Conservation (phyloP, 2,797 vertebrate species). For the Typhlichthys subterraneus region DNA sequence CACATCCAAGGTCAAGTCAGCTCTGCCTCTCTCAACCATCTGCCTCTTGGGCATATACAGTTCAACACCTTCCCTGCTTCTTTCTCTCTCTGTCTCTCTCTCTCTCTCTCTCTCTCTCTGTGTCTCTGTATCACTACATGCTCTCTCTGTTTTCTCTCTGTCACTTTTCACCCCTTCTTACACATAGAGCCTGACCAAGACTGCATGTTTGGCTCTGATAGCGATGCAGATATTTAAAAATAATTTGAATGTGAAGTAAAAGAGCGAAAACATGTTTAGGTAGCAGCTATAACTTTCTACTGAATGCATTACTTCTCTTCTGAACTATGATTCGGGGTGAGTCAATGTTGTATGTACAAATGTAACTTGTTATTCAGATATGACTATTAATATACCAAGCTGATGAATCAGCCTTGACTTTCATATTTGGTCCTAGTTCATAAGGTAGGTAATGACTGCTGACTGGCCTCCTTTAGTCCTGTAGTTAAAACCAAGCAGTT, state of each 20-base stretch:
- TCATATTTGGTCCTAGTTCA: background rate
- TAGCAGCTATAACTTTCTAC: no score
- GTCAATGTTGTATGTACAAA: no score
- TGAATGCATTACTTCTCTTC: no score
- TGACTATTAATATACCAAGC: background rate
- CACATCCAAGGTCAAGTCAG: slow-evolving; percentile 56
- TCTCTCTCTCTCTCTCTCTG: slow-evolving; percentile 17
- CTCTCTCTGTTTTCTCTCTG: background rate
- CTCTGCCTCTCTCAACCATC: slow-evolving; percentile 38
- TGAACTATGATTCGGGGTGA: no score
- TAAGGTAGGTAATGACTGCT: slow-evolving; percentile 42
- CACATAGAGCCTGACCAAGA: no score
- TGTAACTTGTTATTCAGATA: no score
- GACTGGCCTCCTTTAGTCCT: slow-evolving; percentile 14
- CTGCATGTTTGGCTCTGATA: no score
- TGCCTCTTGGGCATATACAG: slow-evolving; percentile 46
- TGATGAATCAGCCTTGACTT: background rate
- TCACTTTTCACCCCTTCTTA: no score
- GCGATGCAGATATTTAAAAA: no score
- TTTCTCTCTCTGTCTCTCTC: background rate
- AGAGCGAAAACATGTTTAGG: no score
- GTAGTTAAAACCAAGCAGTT: background rate
- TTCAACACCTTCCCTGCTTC: slow-evolving; percentile 43
- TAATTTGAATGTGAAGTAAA: no score
- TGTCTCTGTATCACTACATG: background rate